Evolutionary conservation across 2,113 vertebrate genomes (phyloP).

Genomic region (Strix aluco): DNA sequence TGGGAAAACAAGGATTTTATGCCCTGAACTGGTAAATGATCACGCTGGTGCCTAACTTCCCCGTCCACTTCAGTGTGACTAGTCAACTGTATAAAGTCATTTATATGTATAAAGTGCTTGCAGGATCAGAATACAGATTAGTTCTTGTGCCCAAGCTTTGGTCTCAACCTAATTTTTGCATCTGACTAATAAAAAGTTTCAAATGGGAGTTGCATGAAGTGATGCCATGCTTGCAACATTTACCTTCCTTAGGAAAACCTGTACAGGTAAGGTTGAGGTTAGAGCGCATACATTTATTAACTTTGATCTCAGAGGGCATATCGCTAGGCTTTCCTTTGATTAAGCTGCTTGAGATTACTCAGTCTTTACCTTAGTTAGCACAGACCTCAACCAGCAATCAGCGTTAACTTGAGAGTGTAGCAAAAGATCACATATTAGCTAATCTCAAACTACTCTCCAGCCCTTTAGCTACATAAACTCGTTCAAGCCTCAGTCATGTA

Average conservation of each 20-base stretch:
- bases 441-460: slow-evolving; percentile 9
- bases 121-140: slow-evolving; percentile 31
- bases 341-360: neutral
- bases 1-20: slow-evolving; percentile 36
- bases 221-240: neutral
- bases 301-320: neutral
- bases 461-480: neutral
- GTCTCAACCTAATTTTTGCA: neutral
- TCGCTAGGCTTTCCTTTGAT: neutral
- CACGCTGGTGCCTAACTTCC: neutral
- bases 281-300: neutral
- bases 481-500: neutral
- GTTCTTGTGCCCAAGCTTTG: neutral
- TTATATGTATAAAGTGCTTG: neutral
- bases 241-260: neutral
- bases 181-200: neutral
- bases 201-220: neutral
- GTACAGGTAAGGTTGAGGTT: neutral
- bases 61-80: neutral
- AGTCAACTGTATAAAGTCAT: slow-evolving; percentile 28
- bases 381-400: neutral
- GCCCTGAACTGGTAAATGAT: slow-evolving; percentile 28
- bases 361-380: neutral
- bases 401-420: neutral
- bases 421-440: slow-evolving; percentile 42